phyloP scores from a whole-genome alignment of 2,797 vertebrate genomes.

The Pseudochromis fuscus region DNA sequence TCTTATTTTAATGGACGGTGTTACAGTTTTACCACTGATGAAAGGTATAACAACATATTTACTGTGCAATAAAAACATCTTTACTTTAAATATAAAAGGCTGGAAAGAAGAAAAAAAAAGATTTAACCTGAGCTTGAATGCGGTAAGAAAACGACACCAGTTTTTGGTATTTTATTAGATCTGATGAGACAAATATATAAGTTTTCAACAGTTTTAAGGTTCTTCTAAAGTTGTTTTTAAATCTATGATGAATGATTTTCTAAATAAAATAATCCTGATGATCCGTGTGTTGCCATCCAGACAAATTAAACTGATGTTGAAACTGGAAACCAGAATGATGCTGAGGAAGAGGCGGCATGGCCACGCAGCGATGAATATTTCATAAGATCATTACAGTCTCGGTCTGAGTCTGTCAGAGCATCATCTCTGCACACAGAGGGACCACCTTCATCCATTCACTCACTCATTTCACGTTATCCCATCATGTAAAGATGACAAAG shows the following conservation, averaged over 20 bases:
- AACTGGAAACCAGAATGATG: slow-evolving; percentile 66
- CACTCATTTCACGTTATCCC: background rate
- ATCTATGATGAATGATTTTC: background rate
- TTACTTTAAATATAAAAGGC: too few relatives aligned
- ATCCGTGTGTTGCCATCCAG: slow-evolving; percentile 6
- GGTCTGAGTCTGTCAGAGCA: slow-evolving; percentile 33
- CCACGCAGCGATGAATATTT: slow-evolving; percentile 72
- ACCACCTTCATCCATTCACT: background rate
- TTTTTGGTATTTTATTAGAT: background rate
- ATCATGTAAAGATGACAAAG: background rate
- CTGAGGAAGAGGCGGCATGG: slow-evolving; percentile 37
- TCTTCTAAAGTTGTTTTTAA: background rate
- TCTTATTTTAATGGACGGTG: background rate
- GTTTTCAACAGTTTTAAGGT: background rate
- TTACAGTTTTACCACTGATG: background rate
- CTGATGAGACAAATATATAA: background rate
- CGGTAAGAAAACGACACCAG: background rate
- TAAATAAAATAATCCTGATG: slow-evolving; percentile 4
- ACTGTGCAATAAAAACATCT: too few relatives aligned
- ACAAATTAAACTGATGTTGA: slow-evolving; percentile 62
- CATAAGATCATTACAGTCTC: slow-evolving; percentile 62
- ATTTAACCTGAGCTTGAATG: too few relatives aligned
- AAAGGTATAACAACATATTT: too few relatives aligned
- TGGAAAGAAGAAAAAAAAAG: too few relatives aligned
- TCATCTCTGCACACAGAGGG: slow-evolving; percentile 10